Conservation (phyloP, 2,113 vertebrate genomes). For the Dryoscopus gambensis region DNA sequence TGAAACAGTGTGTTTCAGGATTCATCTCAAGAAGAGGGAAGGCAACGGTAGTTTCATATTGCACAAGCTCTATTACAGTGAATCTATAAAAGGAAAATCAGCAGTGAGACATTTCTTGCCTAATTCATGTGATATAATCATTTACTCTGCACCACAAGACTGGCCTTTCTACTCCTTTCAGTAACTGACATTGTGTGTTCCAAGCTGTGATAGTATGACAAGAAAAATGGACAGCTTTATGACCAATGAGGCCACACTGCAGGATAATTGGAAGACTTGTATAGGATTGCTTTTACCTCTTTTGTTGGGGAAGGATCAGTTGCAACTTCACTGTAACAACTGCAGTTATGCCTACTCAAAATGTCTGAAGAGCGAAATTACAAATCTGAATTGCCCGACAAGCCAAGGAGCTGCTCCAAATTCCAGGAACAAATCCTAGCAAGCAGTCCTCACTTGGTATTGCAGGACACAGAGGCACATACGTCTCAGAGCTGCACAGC, state of each 20-base stretch:
- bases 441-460: background rate
- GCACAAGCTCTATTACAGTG: background rate
- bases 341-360: background rate
- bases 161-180: background rate
- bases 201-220: background rate
- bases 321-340: background rate
- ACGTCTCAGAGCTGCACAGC: background rate
- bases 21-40: background rate
- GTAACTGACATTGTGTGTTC: background rate
- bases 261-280: background rate
- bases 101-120: background rate
- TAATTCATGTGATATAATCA: conserved; percentile 18
- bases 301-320: background rate
- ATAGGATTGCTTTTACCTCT: background rate
- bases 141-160: conserved; percentile 2
- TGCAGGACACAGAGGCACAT: background rate
- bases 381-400: background rate
- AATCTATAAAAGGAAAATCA: background rate
- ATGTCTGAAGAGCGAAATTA: background rate
- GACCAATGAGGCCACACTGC: background rate
- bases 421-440: background rate
- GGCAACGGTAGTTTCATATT: background rate
- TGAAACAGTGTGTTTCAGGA: background rate
- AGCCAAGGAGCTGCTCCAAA: background rate
- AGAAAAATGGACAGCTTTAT: background rate